A percentile compares a stretch with the other conserved stretches of the same genome.
Conservation (phyloP, 2,888 invertebrate genomes). For the Pterobdella sp. region DNA sequence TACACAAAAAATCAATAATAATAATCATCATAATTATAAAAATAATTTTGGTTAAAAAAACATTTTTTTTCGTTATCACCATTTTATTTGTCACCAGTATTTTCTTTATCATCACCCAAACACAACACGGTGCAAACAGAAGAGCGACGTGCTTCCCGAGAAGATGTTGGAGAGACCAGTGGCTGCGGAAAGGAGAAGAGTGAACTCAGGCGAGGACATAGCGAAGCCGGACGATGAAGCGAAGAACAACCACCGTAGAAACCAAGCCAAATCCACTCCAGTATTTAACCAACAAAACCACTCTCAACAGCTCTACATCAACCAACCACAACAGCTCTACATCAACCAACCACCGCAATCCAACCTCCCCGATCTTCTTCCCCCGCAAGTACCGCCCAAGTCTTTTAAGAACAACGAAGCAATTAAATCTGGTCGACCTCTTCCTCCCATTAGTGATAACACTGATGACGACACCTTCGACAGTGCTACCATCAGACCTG, state of each 20-base stretch:
- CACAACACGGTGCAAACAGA: background rate
- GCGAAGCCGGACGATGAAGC: too few relatives aligned
- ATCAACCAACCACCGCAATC: slow-evolving; percentile 27
- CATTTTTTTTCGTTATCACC: background rate
- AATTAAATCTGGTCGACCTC: background rate
- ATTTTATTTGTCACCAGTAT: background rate
- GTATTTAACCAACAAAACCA: background rate
- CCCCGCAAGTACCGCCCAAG: slow-evolving; percentile 56
- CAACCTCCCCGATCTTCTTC: slow-evolving; percentile 78
- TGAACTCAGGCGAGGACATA: slow-evolving; percentile 15
- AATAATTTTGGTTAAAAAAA: background rate
- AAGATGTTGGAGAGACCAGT: background rate
- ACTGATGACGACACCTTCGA: background rate
- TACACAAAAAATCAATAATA: too few relatives aligned
- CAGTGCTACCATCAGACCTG: background rate
- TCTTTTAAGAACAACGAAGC: slow-evolving; percentile 38
- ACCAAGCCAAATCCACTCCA: background rate
- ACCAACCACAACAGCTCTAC: background rate
- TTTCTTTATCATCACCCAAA: slow-evolving; percentile 2
- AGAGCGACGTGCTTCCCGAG: background rate
- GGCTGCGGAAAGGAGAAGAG: slow-evolving; percentile 7
- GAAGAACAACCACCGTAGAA: background rate
- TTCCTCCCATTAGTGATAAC: slow-evolving; percentile 14
- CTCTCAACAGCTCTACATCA: background rate
- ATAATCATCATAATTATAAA: background rate